phyloP scores from a whole-genome alignment of 2,888 invertebrate species.

The Scaptomyza cyrtandrae region DNA sequence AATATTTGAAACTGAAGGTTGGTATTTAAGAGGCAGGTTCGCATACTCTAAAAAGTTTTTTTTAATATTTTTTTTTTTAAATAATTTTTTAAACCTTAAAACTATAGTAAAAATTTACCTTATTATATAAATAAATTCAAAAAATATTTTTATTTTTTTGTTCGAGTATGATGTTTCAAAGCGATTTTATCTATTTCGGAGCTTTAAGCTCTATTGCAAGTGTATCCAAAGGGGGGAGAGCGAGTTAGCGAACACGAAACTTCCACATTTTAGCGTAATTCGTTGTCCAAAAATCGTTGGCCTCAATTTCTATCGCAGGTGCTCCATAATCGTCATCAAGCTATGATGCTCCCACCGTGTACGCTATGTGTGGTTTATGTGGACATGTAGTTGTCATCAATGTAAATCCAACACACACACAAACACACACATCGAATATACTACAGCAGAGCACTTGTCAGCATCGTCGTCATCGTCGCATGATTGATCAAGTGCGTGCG shows the following conservation, averaged over 20 bases:
- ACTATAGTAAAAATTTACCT: too few species aligned
- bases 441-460: constrained; percentile 55
- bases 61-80: too few species aligned
- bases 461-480: constrained; percentile 62
- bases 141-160: too few species aligned
- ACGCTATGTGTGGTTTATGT: constrained; percentile 29
- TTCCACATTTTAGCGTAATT: constrained; percentile 57
- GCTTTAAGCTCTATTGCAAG: neutral
- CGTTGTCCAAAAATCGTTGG: constrained; percentile 48
- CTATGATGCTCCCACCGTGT: neutral
- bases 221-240: neutral
- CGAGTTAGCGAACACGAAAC: neutral
- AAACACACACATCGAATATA: constrained; percentile 2
- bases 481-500: constrained; percentile 79
- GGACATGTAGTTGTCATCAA: constrained; percentile 77
- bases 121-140: too few species aligned
- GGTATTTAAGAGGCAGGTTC: too few species aligned
- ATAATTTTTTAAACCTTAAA: too few species aligned
- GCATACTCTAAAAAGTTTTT: too few species aligned
- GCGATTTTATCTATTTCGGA: too few species aligned
- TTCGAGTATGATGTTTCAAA: too few species aligned
- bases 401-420: constrained; percentile 69
- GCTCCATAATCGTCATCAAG: constrained; percentile 71
- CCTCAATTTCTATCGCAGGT: constrained; percentile 46
- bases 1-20: too few species aligned